Evolutionary conservation across 2,888 invertebrate genomes (phyloP), one percentile per base, ranked within the genome.

Genomic region (Gandaritis pyraliata): DNA sequence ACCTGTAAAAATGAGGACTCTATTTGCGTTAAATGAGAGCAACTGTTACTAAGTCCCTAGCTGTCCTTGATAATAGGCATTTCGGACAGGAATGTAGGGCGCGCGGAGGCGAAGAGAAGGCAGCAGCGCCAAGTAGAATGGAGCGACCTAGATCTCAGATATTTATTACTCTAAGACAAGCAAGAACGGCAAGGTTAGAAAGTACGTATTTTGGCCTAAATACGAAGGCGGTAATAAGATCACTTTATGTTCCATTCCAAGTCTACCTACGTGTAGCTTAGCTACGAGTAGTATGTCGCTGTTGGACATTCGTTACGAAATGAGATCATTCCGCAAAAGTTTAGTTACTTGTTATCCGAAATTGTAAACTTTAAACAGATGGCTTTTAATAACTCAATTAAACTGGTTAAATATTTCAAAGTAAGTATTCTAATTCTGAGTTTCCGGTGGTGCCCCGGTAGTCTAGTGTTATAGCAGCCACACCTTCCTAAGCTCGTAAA

Each of bases 11-110:
- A 47, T 47, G 15, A 51, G 18, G 16, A 29, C 23, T 36, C 16
- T n/a, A 45, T 54, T 46, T 36, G 33, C 33, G 29, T 58, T 16
- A 36, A 55, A 51, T 51, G 46, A 50, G 55, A 58, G 36, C 51
- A 43, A 64, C 41, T 60, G 58, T 61, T 59, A 59, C 4, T 33
- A 33, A 58, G 60, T 66, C 58, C 66, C 67, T 70, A 63, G 66
- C 57, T 72, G 82, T 74, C 85, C 84, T 86, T 83, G 82, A 72
- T 77, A 71, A 71, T 75, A 81, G 82, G 76, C 78, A 80, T 81
- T 85, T 84, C 69, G 73, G 78, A 70, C 72, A 71, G 68, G 78
- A 82, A 86, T 85, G 79, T 85, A 86, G 86, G 85, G 81, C 85
- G 68, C 64, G 72, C 70, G 72, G 69, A 75, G 76, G 76, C 77